Evolutionary conservation across 92 coral and sea anemone genomes (phyloP), one percentile per base, ranked within the genome.

Genomic region (Micromussa lordhowensis): DNA sequence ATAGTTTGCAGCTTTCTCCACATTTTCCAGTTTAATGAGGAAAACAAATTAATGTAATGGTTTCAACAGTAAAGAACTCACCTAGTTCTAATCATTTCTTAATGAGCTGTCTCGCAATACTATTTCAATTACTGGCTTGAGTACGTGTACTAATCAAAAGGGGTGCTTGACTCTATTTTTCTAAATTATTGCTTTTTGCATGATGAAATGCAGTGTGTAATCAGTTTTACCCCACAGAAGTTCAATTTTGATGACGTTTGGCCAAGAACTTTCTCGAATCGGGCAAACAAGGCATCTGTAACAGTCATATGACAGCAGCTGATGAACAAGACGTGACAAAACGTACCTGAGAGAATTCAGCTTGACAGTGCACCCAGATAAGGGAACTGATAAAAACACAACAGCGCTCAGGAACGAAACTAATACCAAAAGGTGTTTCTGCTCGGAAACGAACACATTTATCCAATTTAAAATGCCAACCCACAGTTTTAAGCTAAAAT

Each of bases 41-140:
- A 36, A 73, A 73, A 73, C 78, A 73, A 35, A 73, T 38, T 32
- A 73, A 32, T 73, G 36, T 73, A 73, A 73, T 73, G 36, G 78
- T 73, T 73, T 73, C 78, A 73, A n/a, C 78, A 73, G 78, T 34
- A 38, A 34, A 32, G 12, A 26, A 28, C 11, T 73, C 28, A 21
- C 51, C 4, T 3, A 35, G 28, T 35, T 73, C 53, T 73, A 16
- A 34, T 66, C 13, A 14, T 17, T 28, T 28, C 12, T 66, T 66
- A 66, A 28, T 66, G 31, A 9, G 16, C 71, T 66, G 71, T 3
- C 32, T 66, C 30, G 16, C 71, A 66, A 66, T 28, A 28, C 15
- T 63, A 1, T 26, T 28, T 66, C 4, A 66, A 66, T 7, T 28
- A 66, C 26, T 0, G 32, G 71, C 30, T 66, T 28, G 34, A 66